Evolutionary conservation across 2,797 vertebrate species (phyloP), one percentile per base, ranked within the genome.

Genomic region (Diceros bicornis): DNA sequence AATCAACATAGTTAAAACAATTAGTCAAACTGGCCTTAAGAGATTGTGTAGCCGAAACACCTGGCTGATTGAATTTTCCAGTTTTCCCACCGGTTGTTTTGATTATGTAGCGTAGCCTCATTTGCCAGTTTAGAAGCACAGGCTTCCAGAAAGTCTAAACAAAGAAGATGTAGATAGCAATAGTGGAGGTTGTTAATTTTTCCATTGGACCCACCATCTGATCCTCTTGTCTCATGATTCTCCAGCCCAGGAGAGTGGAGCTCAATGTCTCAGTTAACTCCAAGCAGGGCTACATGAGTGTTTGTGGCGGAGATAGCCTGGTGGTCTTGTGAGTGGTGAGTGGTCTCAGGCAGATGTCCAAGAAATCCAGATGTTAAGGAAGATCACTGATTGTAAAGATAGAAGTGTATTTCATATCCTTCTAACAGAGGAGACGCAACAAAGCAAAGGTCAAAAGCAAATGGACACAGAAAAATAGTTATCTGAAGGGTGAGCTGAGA

Each of bases 311-410:
- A n/a, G 34, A 52, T 79, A 12, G n/a, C 0, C 12, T 88, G 47
- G 47, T 74, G 32, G 64, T 71, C 75, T 74, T 82, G 6, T 62
- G 66, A 94, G 37, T 83, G 64, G 25, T 82, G 57, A 96, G 10
- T 34, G 41, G 32, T 91, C 88, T 83, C 20, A 50, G 41, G 94
- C 84, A 85, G 44, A 87, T 18, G 29, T 95, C 87, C 92, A 92
- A 85, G 68, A 77, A 96, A 21, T 94, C 88, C 92, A 96, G 66
- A 96, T 92, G 92, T 88, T 88, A 85, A 81, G 59, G 25, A 74
- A 50, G 44, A 94, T 92, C 79, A 55, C 29, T 64, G 55, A 78
- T 64, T 47, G 25, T 52, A 87, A 34, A 90, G 44, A 75, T 59
- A 82, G 0, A 61, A 23, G 21, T 1, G 0, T 37, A 52, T 92